phyloP scores from a whole-genome alignment of 2,113 vertebrate genomes.

The Trochalopteron elliotii region DNA sequence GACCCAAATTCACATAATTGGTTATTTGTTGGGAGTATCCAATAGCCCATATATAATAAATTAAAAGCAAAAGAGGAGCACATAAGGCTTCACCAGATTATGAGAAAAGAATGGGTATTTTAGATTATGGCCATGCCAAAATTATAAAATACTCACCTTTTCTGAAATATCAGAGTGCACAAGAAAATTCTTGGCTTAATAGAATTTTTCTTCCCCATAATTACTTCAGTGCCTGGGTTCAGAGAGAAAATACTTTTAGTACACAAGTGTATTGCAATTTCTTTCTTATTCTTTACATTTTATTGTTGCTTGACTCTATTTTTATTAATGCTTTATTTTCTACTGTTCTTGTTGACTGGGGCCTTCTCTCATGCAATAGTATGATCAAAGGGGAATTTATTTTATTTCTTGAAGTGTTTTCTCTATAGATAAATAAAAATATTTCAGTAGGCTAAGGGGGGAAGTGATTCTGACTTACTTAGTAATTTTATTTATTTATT shows the following conservation, averaged over 20 bases:
- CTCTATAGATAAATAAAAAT: neutral
- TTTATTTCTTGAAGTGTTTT: neutral
- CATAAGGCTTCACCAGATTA: constrained; percentile 29
- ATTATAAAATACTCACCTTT: neutral
- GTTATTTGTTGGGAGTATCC: constrained; percentile 33
- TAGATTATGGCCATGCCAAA: constrained; percentile 20
- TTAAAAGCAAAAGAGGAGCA: constrained; percentile 28
- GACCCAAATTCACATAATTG: neutral
- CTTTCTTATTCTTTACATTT: neutral
- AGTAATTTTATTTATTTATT: neutral
- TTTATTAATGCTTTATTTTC: neutral
- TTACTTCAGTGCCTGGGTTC: neutral
- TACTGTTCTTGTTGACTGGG: neutral
- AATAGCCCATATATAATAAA: constrained; percentile 18
- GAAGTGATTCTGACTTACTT: neutral
- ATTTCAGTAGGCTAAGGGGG: neutral
- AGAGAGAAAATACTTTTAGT: neutral
- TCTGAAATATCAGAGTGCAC: neutral
- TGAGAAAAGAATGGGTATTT: neutral
- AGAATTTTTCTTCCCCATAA: neutral
- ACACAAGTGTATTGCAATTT: neutral
- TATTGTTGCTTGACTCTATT: neutral
- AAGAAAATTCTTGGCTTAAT: neutral
- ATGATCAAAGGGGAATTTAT: neutral
- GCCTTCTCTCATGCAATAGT: neutral